Evolutionary conservation across 2,888 invertebrate genomes (phyloP), one percentile per base, ranked within the genome.

Genomic region (Drosophila lutescens): DNA sequence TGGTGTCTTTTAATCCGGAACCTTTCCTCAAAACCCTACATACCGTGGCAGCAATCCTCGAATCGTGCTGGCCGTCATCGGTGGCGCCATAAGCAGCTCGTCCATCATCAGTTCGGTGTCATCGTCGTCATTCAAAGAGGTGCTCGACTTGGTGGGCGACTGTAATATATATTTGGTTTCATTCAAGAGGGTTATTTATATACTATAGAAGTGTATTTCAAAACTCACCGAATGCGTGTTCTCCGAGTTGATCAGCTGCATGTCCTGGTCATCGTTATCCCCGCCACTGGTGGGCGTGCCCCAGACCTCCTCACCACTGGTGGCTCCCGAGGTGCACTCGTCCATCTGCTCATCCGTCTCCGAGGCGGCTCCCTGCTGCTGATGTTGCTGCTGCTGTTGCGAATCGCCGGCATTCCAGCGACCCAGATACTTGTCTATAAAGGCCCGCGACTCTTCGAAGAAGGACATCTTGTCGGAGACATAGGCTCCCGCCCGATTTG

Each of bases 281-380:
- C 96, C 97, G 4, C 96, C 96, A 78, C 97, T 97, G 0, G 97
- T 97, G 4, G 97, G 97, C 0, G 97, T 97, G 0, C 97, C 97
- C 97, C 97, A 97, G 26, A 97, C 95, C 86, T 97, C 97, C 91
- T 97, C 97, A 0, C 96, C 97, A 4, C 96, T 97, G 0, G 95
- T 95, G 0, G 96, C 97, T 0, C 96, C 97, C 47, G 97, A 97
- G 0, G 96, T 96, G 88, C 97, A 97, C 6, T 95, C 95, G 4
- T 93, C 93, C 44, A 93, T 92, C 9, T 93, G 94, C 67, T 97
- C 97, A 79, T 96, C 96, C 4, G 88, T 87, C 60, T 90, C 90
- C n/a, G 91, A 90, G 41, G 80, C 77, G 1, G 79, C 70, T 1
- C 53, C 36, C 23, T 23, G 43, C 10, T 49, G 49, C 32, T 47